A percentile compares a stretch with the other conserved stretches of the same genome.
phyloP scores from a whole-genome alignment of 2,797 vertebrate genomes.

The Pangasius mekongensis region DNA sequence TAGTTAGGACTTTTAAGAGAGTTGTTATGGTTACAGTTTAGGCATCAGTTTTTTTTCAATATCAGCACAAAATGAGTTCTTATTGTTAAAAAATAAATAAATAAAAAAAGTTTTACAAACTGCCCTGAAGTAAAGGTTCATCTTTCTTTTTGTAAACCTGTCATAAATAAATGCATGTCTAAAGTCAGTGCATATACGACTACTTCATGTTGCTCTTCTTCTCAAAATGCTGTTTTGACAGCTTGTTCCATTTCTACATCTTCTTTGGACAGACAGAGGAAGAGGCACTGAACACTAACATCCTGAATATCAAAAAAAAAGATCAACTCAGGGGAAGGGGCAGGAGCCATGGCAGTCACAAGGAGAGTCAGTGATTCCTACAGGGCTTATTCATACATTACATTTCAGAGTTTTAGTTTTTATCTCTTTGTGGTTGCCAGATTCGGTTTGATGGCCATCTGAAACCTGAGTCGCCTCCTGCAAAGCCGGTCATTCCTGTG shows the following conservation, averaged over 20 bases:
- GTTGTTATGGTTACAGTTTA: neutral
- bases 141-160: slow-evolving; percentile 49
- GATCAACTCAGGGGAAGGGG: neutral
- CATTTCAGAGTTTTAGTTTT: slow-evolving; percentile 10
- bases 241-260: slow-evolving; percentile 74
- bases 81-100: neutral
- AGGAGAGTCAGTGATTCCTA: neutral
- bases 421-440: slow-evolving; percentile 18
- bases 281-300: slow-evolving; percentile 58
- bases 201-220: slow-evolving; percentile 53
- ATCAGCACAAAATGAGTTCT: neutral
- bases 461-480: slow-evolving; percentile 61
- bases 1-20: neutral
- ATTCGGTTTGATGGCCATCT: slow-evolving; percentile 56
- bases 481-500: slow-evolving; percentile 41
- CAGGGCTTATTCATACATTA: slow-evolving; percentile 22
- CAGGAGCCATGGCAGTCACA: neutral
- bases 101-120: neutral
- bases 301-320: neutral
- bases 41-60: neutral
- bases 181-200: slow-evolving; percentile 39
- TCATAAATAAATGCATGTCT: slow-evolving; percentile 61
- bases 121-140: neutral
- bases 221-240: slow-evolving; percentile 75
- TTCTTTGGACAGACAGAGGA: slow-evolving; percentile 68